Percentiles rank a stretch among this genome's conserved stretches.
phyloP scores from a whole-genome alignment of 2,888 invertebrate species.

The Sphaeridia pumilis region DNA sequence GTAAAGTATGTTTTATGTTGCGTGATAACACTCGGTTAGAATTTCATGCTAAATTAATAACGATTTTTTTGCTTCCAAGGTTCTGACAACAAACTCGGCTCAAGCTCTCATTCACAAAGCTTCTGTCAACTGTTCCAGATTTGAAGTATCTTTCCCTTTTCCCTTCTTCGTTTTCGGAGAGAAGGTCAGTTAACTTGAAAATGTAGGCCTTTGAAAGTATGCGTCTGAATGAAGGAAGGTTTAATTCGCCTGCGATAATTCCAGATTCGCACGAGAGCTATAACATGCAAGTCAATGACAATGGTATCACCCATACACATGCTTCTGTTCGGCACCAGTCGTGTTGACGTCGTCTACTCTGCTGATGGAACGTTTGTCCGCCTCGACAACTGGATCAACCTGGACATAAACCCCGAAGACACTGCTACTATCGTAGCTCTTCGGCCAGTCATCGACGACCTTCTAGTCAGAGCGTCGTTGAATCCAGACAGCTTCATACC shows the following conservation, averaged over 20 bases:
- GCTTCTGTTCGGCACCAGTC: conserved; percentile 80
- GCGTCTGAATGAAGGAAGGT: background rate
- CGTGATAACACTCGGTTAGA: background rate
- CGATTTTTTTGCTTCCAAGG: conserved; percentile 41
- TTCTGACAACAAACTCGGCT: conserved; percentile 88
- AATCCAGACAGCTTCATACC: conserved; percentile 65
- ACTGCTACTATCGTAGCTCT: conserved; percentile 76
- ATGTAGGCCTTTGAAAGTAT: background rate
- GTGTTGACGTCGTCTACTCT: conserved; percentile 64
- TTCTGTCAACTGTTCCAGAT: conserved; percentile 83
- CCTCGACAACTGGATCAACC: conserved; percentile 68
- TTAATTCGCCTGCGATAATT: background rate
- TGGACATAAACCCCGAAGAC: conserved; percentile 64
- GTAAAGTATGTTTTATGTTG: conserved; percentile 52
- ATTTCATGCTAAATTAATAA: background rate
- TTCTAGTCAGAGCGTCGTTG: conserved; percentile 66
- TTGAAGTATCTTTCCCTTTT: conserved; percentile 71
- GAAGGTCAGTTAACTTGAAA: conserved; percentile 48
- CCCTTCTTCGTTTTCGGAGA: conserved; percentile 97
- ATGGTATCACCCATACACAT: conserved; percentile 92
- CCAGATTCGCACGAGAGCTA: conserved; percentile 79
- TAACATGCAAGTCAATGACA: conserved; percentile 90
- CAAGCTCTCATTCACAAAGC: conserved; percentile 92
- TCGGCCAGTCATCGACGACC: conserved; percentile 73
- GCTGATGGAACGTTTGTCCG: conserved; percentile 44